Base-by-base conservation (phyloP, 64 coral and sea anemone species). In the Montipora cactus region DNA sequence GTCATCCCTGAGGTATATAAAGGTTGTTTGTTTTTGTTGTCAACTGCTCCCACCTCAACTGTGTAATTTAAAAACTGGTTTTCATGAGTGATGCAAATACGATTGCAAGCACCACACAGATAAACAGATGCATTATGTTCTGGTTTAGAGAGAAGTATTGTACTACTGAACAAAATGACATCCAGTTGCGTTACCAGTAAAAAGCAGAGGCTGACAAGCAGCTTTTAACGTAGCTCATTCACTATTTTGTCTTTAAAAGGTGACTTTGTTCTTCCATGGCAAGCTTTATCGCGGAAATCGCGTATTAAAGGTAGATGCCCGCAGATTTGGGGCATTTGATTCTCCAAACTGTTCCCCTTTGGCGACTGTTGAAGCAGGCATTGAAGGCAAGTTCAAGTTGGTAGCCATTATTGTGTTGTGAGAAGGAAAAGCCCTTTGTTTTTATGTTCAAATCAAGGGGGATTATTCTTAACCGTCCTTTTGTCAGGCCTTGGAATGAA, bases 301-400 rank as follows among this genome's bases (percentile, higher is more conserved):
- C 48, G 91, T 91, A 5, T 81, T 96, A 12, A 99, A 99, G 77
- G 92, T 99, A 48, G 95, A 99, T 76, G 90, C 98, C 44, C 90
- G 98, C 15, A 94, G 95, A 57, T 99, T 99, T 90, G 95, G 95
- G 71, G 98, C 95, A 47, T 99, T 99, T 92, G 98, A 99, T 51
- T 96, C 98, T n/a, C 98, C 98, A 47, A 99, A 99, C 49, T 96
- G 81, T 74, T 80, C 90, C 12, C 92, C 92, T 19, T 84, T 99
- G 7, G 98, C 98, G 4, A 92, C 55, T 44, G 80, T 99, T 23
- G 89, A 99, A 77, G 95, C 92, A 25, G 89, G 93, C 51, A 94
- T 99, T 81, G 92, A 99, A 73, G 92, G 98, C 90, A 90, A 21
- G 37, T 52, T 84, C 0, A 2, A 57, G 3, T 13, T 81, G 22